Percentiles rank a stretch among this genome's conserved stretches.
Evolutionary conservation across 2,113 vertebrate species (phyloP).

Genomic region (Pristiophorus japonicus): DNA sequence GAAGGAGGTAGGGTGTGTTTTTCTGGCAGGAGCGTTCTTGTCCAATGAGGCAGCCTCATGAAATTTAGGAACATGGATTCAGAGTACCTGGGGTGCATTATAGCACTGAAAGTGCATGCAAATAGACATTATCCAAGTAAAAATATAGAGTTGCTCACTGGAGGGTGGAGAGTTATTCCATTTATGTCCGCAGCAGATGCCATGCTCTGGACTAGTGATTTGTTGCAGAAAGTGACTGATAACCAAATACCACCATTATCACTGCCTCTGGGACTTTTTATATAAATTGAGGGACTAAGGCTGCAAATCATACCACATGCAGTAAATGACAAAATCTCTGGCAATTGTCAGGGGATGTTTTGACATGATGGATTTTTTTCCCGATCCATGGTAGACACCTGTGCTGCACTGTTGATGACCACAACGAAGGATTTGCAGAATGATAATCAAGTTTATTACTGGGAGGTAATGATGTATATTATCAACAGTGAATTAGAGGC

Average conservation of each 20-base stretch:
- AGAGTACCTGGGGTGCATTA: not conserved
- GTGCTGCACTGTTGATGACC: not conserved
- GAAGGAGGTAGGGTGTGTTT: not conserved
- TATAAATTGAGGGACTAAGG: not conserved
- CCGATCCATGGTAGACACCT: not conserved
- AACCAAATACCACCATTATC: not conserved
- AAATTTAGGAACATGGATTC: not conserved
- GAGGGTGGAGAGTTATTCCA: not conserved
- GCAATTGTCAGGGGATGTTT: not conserved
- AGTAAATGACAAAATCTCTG: not conserved
- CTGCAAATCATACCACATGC: not conserved
- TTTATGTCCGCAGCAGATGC: not conserved
- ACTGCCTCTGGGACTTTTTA: not conserved
- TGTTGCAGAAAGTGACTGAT: not conserved
- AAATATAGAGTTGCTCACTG: not conserved
- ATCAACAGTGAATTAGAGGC: not conserved
- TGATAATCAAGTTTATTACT: not conserved
- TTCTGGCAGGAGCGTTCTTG: not conserved
- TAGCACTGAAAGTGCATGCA: not conserved
- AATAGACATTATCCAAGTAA: not conserved
- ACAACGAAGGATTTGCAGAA: not conserved
- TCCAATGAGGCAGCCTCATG: not conserved
- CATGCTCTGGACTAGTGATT: not conserved
- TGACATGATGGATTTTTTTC: not conserved
- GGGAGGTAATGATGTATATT: not conserved